A percentile compares a stretch with the other conserved stretches of the same genome.
Conservation (phyloP, 1,140 invertebrate species). For the Drosophila nasuta region DNA sequence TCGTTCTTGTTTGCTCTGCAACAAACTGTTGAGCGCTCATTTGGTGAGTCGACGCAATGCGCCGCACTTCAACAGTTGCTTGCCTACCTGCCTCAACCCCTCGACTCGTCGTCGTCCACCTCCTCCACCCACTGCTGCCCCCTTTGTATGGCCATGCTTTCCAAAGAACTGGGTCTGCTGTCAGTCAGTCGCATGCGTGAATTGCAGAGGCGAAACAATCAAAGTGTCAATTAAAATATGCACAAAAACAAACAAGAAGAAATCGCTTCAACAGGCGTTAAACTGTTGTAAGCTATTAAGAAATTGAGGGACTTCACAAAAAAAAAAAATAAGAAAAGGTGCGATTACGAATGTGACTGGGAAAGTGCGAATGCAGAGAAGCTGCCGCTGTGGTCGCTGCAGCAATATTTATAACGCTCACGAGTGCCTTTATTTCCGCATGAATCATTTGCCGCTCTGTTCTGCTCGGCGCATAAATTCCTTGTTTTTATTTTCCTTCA, state of each 20-base stretch:
- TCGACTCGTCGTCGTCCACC: neutral
- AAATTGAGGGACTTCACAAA: neutral
- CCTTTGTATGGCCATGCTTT: too few relatives aligned
- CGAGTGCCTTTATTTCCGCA: constrained; percentile 79
- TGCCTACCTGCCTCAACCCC: constrained; percentile 10
- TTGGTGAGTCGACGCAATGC: constrained; percentile 74
- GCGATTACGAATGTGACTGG: constrained; percentile 52
- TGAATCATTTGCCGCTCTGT: constrained; percentile 66
- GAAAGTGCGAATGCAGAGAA: neutral
- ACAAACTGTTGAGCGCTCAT: constrained; percentile 76
- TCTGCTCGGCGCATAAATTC: constrained; percentile 63
- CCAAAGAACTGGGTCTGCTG: neutral
- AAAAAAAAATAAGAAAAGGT: constrained; percentile 30
- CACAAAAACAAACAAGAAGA: constrained; percentile 47
- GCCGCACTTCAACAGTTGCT: constrained; percentile 69
- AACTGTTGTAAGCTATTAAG: constrained; percentile 9
- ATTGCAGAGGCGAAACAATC: constrained; percentile 77
- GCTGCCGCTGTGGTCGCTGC: constrained; percentile 52
- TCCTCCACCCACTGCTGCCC: neutral
- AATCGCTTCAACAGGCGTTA: neutral
- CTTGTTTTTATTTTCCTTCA: constrained; percentile 42
- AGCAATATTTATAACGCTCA: constrained; percentile 71
- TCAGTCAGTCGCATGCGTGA: constrained; percentile 43
- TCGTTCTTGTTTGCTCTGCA: constrained; percentile 35
- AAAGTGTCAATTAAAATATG: constrained; percentile 79